These are phyloP conservation scores for Beroe forskalii DNA, from an alignment of 37 sponge, comb jelly and placozoan species.

Conservation along the genomic window DNA sequence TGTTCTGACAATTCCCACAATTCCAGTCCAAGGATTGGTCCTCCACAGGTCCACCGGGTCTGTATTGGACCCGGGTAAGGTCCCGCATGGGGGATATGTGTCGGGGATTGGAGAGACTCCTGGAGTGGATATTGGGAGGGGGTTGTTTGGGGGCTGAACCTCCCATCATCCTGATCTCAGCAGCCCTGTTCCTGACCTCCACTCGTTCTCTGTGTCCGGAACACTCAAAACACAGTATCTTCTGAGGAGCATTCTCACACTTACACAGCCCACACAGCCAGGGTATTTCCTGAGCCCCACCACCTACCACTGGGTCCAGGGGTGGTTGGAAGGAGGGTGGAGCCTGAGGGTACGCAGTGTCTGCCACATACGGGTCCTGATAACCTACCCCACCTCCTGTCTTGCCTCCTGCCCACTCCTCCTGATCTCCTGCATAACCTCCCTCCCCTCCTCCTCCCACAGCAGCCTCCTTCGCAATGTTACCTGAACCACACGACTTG, in stretches of 20 bases:
- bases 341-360: neutral
- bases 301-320: neutral
- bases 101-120: neutral
- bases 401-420: neutral
- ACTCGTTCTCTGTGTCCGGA: constrained; percentile 54
- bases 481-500: constrained; percentile 7
- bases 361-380: neutral
- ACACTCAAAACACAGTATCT: constrained; percentile 56
- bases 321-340: neutral
- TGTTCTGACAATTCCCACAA: constrained; percentile 1
- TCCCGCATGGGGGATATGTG: neutral
- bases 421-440: neutral
- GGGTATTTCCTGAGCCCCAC: neutral
- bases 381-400: neutral
- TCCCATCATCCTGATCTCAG: neutral
- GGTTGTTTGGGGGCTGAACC: neutral
- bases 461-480: constrained; percentile 3
- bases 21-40: constrained; percentile 37
- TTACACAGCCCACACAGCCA: constrained; percentile 61
- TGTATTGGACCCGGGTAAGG: neutral
- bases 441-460: neutral
- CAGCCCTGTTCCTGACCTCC: constrained; percentile 45
- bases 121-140: neutral
- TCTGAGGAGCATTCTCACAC: constrained; percentile 20
- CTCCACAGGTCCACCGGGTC: constrained; percentile 1